Conservation (phyloP, 2,888 invertebrate species). For the Diaphora mendica region DNA sequence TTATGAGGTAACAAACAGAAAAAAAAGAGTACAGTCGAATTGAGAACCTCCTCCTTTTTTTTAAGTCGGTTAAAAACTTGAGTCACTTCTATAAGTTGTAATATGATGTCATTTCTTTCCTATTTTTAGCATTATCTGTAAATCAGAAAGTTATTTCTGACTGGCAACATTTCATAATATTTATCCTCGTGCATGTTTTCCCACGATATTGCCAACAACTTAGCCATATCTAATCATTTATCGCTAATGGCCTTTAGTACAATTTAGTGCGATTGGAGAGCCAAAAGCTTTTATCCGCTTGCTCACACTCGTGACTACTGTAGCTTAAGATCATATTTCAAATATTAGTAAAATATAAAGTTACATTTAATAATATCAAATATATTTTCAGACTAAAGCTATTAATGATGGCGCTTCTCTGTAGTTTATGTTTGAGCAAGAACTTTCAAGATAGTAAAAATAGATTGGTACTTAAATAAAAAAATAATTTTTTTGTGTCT, state of each 20-base stretch:
- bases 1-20: too few relatives aligned
- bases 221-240: slow-evolving; percentile 11
- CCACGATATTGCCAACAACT: not conserved
- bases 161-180: not conserved
- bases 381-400: not conserved
- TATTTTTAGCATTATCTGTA: not conserved
- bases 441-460: not conserved
- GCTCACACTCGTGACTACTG: not conserved
- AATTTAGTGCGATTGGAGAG: slow-evolving; percentile 3
- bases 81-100: not conserved
- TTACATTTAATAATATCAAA: not conserved
- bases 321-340: not conserved
- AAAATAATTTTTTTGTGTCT: not conserved
- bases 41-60: too few relatives aligned
- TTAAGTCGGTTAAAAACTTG: too few relatives aligned
- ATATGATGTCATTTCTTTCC: not conserved
- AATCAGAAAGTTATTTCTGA: slow-evolving; percentile 1
- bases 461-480: not conserved
- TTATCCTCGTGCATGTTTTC: slow-evolving; percentile 1
- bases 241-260: slow-evolving; percentile 4
- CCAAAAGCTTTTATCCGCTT: not conserved
- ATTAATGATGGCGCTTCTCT: not conserved
- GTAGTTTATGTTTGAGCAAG: not conserved
- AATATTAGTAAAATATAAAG: not conserved
- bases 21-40: too few relatives aligned